Evolutionary conservation across 1,140 invertebrate genomes (phyloP).

Genomic region (Zaprionus kolodkinae): DNA sequence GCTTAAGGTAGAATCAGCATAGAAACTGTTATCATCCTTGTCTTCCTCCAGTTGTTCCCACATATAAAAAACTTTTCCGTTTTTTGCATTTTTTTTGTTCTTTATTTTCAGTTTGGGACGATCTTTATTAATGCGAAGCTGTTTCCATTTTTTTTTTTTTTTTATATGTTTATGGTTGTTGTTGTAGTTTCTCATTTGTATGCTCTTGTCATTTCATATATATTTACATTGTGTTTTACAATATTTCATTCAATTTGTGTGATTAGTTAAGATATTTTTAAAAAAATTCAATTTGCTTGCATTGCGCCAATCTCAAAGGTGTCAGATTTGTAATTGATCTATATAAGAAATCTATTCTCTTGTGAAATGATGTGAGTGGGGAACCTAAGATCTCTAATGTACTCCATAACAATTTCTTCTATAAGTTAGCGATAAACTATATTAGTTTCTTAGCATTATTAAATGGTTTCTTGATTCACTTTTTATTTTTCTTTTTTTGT

Average conservation of each 20-base stretch:
- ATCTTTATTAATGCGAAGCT: constrained; percentile 82
- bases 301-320: constrained; percentile 39
- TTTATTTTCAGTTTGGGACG: constrained; percentile 64
- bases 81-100: constrained; percentile 32
- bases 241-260: constrained; percentile 50
- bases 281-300: constrained; percentile 52
- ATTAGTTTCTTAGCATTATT: constrained; percentile 44
- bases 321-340: constrained; percentile 58
- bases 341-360: constrained; percentile 62
- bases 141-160: constrained; percentile 53
- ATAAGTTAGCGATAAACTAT: constrained; percentile 45
- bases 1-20: too few relatives aligned
- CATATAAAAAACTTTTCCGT: background rate
- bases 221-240: constrained; percentile 70
- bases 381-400: constrained; percentile 47
- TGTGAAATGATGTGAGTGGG: constrained; percentile 58
- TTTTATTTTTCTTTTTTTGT: constrained; percentile 19
- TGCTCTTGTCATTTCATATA: constrained; percentile 50
- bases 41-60: too few relatives aligned
- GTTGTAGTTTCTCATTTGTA: constrained; percentile 39
- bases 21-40: too few relatives aligned
- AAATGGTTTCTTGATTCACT: constrained; percentile 33
- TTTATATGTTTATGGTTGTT: constrained; percentile 40
- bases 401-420: constrained; percentile 46
- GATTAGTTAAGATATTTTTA: constrained; percentile 39